phyloP scores from a whole-genome alignment of 2,113 vertebrate species.

The Onychostoma macrolepis region DNA sequence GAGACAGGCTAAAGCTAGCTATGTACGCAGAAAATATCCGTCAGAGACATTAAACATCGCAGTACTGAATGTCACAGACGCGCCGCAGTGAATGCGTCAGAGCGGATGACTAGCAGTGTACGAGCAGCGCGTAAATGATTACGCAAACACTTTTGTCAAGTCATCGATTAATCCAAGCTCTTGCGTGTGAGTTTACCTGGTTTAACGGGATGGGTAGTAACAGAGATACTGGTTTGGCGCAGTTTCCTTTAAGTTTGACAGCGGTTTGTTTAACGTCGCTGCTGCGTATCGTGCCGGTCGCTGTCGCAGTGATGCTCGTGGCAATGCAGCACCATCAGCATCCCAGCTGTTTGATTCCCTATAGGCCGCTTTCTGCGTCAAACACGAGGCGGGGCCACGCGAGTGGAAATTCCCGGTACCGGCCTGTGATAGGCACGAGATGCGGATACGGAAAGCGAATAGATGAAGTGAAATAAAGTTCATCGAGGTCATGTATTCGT shows the following conservation, averaged over 20 bases:
- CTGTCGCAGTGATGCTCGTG: slow-evolving; percentile 47
- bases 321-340: slow-evolving; percentile 25
- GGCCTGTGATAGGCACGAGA: slow-evolving; percentile 67
- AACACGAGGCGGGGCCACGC: slow-evolving; percentile 70
- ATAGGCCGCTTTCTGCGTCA: slow-evolving; percentile 72
- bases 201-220: neutral
- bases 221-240: neutral
- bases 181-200: neutral
- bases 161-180: slow-evolving; percentile 30
- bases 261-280: neutral
- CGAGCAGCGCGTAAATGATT: slow-evolving; percentile 52
- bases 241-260: neutral
- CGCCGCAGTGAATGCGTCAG: slow-evolving; percentile 72
- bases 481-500: neutral
- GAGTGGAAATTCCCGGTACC: slow-evolving; percentile 77
- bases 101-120: slow-evolving; percentile 44
- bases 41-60: neutral
- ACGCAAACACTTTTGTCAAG: slow-evolving; percentile 55
- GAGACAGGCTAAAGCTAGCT: neutral
- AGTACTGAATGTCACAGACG: neutral
- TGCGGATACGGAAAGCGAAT: slow-evolving; percentile 54
- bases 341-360: slow-evolving; percentile 59
- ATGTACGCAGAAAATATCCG: neutral
- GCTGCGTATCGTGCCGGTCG: neutral
- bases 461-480: neutral